These are phyloP conservation scores for Nothocercus nigrocapillus DNA, from an alignment of 2,113 vertebrate species.

Conservation along the genomic window DNA sequence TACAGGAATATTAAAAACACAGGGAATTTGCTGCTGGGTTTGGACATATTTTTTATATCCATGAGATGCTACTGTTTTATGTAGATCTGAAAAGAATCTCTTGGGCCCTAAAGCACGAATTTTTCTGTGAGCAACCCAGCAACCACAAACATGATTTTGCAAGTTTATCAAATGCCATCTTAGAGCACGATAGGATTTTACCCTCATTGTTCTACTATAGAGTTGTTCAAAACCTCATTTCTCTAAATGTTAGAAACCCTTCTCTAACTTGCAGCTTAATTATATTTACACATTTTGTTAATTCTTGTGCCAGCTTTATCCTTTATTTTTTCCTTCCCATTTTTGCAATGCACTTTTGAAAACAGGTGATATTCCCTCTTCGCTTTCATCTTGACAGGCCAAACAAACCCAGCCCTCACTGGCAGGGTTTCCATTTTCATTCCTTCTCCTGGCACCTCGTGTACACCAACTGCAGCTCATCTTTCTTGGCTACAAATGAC, in stretches of 20 bases:
- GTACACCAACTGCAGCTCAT: not conserved
- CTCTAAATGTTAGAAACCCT: not conserved
- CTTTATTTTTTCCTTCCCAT: not conserved
- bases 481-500: not conserved
- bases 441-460: not conserved
- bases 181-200: not conserved
- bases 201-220: not conserved
- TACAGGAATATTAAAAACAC: not conserved
- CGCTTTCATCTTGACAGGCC: not conserved
- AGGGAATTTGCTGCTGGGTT: constrained; percentile 27
- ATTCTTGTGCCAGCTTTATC: not conserved
- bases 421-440: not conserved
- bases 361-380: not conserved
- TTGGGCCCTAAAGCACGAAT: not conserved
- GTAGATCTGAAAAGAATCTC: not conserved
- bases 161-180: not conserved
- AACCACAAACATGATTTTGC: not conserved
- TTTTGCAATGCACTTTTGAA: not conserved
- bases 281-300: not conserved
- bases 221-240: not conserved
- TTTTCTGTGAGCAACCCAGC: not conserved
- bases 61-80: not conserved
- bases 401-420: not conserved
- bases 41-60: constrained; percentile 1
- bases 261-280: not conserved